A percentile compares a stretch with the other conserved stretches of the same genome.
Evolutionary conservation across 2,888 invertebrate genomes (phyloP).

Genomic region (Drosophila falleni): DNA sequence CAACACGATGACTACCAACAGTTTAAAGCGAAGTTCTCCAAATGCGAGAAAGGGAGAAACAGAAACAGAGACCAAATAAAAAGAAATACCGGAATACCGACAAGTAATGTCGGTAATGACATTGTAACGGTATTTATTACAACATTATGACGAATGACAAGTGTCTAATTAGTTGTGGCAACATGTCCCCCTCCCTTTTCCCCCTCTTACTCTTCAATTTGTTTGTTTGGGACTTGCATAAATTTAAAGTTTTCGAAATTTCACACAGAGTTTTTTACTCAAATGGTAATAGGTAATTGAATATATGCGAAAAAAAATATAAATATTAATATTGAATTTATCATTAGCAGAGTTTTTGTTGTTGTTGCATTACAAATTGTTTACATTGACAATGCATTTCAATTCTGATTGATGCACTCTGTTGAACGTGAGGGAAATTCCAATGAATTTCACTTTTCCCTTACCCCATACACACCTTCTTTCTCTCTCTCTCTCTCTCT

Average conservation of each 20-base stretch:
- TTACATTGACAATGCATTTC: conserved; percentile 59
- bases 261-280: conserved; percentile 2
- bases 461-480: background rate
- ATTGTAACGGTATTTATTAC: conserved; percentile 82
- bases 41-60: conserved; percentile 15
- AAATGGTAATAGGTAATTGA: conserved; percentile 20
- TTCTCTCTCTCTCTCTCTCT: conserved; percentile 7
- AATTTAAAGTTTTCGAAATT: conserved; percentile 41
- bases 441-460: conserved; percentile 70
- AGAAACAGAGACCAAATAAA: conserved; percentile 4
- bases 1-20: conserved; percentile 38
- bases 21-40: conserved; percentile 29
- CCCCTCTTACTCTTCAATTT: conserved; percentile 12
- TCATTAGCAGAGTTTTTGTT: conserved; percentile 15
- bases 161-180: conserved; percentile 78
- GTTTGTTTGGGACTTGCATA: conserved; percentile 55
- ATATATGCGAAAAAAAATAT: conserved; percentile 26
- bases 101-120: conserved; percentile 80
- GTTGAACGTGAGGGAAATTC: conserved; percentile 71
- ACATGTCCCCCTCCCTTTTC: conserved; percentile 43
- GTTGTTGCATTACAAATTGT: conserved; percentile 44
- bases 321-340: conserved; percentile 24
- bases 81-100: conserved; percentile 54
- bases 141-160: conserved; percentile 78
- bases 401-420: conserved; percentile 75